Base-by-base conservation (phyloP, 2,888 invertebrate genomes). In the Drepana falcataria region DNA sequence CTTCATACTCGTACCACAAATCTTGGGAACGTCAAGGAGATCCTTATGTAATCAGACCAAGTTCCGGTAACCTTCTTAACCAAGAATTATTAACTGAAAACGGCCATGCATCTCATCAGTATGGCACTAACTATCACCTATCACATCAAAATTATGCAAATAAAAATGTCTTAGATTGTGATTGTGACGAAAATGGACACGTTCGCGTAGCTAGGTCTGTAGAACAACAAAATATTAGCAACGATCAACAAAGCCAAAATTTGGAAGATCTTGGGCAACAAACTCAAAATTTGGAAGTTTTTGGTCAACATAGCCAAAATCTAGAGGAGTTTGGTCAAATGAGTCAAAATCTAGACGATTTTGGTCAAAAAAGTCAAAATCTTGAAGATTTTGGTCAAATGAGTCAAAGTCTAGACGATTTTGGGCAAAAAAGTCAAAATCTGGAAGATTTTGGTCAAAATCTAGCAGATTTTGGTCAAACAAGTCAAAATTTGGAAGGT, bases 1-100 rank as follows among this genome's bases (percentile, higher is more conserved):
- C 91, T 35, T 87, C 91, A 34, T 91, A 90, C 71, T 85, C 91
- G 4, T 91, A 91, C 61, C 90, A 91, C 57, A 91, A 91, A 66
- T 82, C 91, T 35, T 91, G 91, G 91, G 91, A 91, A 65, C 83
- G 83, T 55, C 91, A 87, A 66, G 91, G 91, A 35, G 91, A 90
- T 64, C 91, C 91, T 5, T 91, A 91, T 53, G 73, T 90, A 4
- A 91, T 91, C 47, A 70, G 77, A 62, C 91, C 91, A n/a, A 73
- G 66, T 35, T 69, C 77, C 5, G 68, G 62, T 60, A 75, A 70
- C 49, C 60, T 61, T 54, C 62, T 72, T 51, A 67, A 60, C 6
- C 79, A 80, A 67, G 60, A 70, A 48, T 70, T 80, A 49, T 63
- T 63, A 6, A 71, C 68, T 54, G 69, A 70, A 57, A 74, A 70